phyloP scores from a whole-genome alignment of 2,888 invertebrate genomes.

The Drosophila quinaria region DNA sequence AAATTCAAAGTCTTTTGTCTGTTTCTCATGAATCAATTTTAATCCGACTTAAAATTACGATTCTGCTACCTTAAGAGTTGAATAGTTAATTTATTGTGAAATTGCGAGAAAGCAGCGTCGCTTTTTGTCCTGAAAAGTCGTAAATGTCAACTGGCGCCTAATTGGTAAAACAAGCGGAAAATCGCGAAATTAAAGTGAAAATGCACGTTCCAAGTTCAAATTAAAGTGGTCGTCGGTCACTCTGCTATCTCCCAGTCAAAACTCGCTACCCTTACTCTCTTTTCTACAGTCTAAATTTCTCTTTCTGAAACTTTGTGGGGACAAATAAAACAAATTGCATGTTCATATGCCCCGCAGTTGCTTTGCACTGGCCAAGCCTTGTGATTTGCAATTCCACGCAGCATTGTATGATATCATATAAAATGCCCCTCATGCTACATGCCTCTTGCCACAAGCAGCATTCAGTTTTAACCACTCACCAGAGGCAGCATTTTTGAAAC shows the following conservation, averaged over 20 bases:
- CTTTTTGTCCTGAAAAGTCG: constrained; percentile 39
- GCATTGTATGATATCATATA: constrained; percentile 52
- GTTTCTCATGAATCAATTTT: constrained; percentile 25
- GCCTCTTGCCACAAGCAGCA: constrained; percentile 11
- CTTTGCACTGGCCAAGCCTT: constrained; percentile 32
- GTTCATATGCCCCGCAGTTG: constrained; percentile 64
- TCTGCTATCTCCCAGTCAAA: neutral
- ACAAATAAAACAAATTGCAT: constrained; percentile 68
- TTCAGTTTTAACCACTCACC: constrained; percentile 43
- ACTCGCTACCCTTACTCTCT: neutral
- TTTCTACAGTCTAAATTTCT: neutral
- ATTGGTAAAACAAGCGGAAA: constrained; percentile 82
- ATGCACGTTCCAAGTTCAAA: constrained; percentile 47
- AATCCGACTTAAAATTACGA: constrained; percentile 32
- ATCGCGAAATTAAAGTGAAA: constrained; percentile 73
- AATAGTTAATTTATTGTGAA: constrained; percentile 64
- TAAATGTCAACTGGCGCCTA: constrained; percentile 77
- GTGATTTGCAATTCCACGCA: constrained; percentile 51
- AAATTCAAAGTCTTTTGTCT: constrained; percentile 36
- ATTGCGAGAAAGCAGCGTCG: constrained; percentile 32
- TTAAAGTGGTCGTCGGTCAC: constrained; percentile 12
- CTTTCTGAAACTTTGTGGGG: constrained; percentile 9
- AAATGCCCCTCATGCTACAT: constrained; percentile 27
- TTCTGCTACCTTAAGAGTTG: constrained; percentile 20
- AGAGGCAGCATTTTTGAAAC: constrained; percentile 13